Conservation (phyloP, 2,113 vertebrate genomes). For the Upupa epops region DNA sequence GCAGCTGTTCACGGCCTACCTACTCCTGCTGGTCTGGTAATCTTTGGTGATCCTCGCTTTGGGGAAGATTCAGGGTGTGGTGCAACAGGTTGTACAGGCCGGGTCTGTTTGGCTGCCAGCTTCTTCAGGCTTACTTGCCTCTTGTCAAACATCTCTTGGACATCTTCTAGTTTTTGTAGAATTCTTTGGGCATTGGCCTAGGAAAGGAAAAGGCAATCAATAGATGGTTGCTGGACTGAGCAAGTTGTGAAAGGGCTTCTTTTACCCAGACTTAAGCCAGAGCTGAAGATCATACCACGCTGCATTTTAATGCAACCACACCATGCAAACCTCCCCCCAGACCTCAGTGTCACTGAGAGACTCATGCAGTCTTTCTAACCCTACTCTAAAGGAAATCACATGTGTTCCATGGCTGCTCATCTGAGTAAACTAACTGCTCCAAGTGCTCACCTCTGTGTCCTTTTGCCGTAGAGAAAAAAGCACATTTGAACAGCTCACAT, state of each 20-base stretch:
- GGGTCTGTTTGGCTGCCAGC: conserved; percentile 89
- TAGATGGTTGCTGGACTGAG: not conserved
- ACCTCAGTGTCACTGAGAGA: not conserved
- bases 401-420: not conserved
- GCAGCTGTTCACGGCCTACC: conserved; percentile 67
- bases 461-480: not conserved
- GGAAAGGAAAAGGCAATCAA: not conserved
- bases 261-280: not conserved
- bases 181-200: conserved; percentile 84
- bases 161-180: conserved; percentile 85
- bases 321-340: not conserved
- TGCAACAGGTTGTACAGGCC: conserved; percentile 92
- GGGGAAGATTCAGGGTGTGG: conserved; percentile 93
- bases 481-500: not conserved
- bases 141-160: conserved; percentile 94
- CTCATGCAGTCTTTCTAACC: not conserved
- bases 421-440: not conserved
- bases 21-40: conserved; percentile 69
- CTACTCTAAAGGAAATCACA: not conserved
- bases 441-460: not conserved
- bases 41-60: conserved; percentile 83
- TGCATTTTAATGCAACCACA: not conserved
- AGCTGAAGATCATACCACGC: not conserved
- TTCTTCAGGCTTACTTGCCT: conserved; percentile 91
- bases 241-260: not conserved